Conservation (phyloP, 2,797 vertebrate genomes). For the Avahi laniger region DNA sequence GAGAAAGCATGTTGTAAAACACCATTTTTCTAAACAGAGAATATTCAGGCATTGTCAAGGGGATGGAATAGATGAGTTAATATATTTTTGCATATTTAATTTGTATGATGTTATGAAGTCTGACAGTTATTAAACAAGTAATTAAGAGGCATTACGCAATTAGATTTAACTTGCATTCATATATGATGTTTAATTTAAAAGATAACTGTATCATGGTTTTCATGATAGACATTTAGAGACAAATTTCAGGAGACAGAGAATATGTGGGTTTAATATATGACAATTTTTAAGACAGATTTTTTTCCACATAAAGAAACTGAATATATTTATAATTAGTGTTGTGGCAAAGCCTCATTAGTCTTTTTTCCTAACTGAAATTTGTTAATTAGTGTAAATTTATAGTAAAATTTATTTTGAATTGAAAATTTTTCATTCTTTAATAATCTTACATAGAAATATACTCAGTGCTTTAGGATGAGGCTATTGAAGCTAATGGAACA, state of each 20-base stretch:
- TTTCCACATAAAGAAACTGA: neutral
- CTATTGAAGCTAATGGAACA: neutral
- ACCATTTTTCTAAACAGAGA: neutral
- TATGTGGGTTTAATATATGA: neutral
- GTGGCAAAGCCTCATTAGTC: neutral
- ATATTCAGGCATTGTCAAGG: neutral
- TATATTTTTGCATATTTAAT: conserved; percentile 48
- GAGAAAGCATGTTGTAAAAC: neutral
- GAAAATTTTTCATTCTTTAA: neutral
- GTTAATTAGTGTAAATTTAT: neutral
- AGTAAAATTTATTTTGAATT: neutral
- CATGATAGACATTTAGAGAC: neutral
- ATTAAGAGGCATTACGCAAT: conserved; percentile 62
- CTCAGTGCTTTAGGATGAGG: neutral
- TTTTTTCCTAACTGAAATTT: conserved; percentile 14
- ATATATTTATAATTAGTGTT: neutral
- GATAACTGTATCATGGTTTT: conserved; percentile 30
- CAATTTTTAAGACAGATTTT: neutral
- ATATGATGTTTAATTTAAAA: conserved; percentile 55
- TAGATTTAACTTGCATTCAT: conserved; percentile 37
- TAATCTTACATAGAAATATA: neutral
- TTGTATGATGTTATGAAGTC: conserved; percentile 43
- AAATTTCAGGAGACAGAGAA: neutral
- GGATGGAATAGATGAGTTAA: conserved; percentile 20
- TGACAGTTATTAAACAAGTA: conserved; percentile 65